Evolutionary conservation across 1,140 invertebrate species (phyloP).

Genomic region (Nasonia giraulti): DNA sequence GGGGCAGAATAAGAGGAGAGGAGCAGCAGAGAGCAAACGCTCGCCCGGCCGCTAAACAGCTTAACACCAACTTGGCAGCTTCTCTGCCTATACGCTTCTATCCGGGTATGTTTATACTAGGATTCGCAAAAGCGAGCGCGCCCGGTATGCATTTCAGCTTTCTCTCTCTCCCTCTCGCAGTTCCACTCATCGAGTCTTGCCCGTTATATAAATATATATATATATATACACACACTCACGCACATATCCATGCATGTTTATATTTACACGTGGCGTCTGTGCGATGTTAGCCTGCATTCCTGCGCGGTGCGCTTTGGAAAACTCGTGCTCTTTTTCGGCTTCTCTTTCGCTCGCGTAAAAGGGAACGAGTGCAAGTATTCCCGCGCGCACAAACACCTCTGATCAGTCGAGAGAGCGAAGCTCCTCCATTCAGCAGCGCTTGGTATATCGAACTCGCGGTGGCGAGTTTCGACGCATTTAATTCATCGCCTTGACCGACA

Average conservation of each 20-base stretch:
- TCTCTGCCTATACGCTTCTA: background rate
- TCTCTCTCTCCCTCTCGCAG: background rate
- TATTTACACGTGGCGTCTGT: background rate
- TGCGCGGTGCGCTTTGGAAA: background rate
- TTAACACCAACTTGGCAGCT: background rate
- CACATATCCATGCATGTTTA: background rate
- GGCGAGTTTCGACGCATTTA: conserved; percentile 54
- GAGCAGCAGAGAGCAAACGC: background rate
- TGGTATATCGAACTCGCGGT: conserved; percentile 1
- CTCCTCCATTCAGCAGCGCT: background rate
- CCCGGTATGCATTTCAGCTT: conserved; percentile 5
- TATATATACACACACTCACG: background rate
- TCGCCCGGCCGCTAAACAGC: background rate
- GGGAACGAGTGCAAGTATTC: conserved; percentile 17
- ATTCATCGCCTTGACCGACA: conserved; percentile 70
- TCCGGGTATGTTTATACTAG: conserved; percentile 17
- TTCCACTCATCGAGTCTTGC: background rate
- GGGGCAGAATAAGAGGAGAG: background rate
- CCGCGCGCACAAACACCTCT: background rate
- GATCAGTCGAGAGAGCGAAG: background rate
- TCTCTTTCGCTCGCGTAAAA: background rate
- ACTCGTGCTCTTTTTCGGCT: conserved; percentile 21
- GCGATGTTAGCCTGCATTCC: background rate
- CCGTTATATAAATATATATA: background rate
- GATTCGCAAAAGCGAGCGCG: conserved; percentile 6